phyloP scores from a whole-genome alignment of 23 tunicate species.

The Trididemnum miniatum region DNA sequence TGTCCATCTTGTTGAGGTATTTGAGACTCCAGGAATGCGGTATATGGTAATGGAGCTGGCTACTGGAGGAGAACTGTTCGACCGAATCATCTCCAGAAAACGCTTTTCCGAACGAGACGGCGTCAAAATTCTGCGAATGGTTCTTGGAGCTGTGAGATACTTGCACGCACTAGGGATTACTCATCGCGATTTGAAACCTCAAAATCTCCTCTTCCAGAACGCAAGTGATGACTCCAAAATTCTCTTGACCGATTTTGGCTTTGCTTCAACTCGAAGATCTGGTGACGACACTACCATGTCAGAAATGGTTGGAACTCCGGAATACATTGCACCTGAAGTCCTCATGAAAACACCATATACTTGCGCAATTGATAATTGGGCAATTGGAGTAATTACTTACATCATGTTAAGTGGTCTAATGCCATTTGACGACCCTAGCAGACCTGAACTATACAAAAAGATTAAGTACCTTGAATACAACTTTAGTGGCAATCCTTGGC shows the following conservation, averaged over 20 bases:
- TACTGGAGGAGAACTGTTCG: conserved; percentile 76
- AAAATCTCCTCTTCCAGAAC: conserved; percentile 4
- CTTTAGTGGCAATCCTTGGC: conserved; percentile 26
- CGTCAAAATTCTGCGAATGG: conserved; percentile 61
- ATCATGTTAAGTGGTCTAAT: conserved; percentile 4
- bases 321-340: conserved; percentile 31
- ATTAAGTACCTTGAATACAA: not conserved
- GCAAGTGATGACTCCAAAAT: conserved; percentile 13
- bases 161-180: conserved; percentile 17
- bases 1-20: conserved; percentile 89
- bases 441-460: not conserved
- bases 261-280: conserved; percentile 20
- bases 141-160: conserved; percentile 20
- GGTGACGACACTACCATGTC: conserved; percentile 26
- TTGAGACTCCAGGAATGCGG: conserved; percentile 37
- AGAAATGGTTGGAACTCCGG: conserved; percentile 16
- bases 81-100: conserved; percentile 56
- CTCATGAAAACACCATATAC: conserved; percentile 14
- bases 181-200: conserved; percentile 23
- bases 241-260: conserved; percentile 7
- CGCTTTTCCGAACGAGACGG: conserved; percentile 69
- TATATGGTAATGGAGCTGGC: conserved; percentile 64
- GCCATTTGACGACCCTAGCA: conserved; percentile 11
- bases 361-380: conserved; percentile 28
- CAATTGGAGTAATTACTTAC: conserved; percentile 17